phyloP scores from a whole-genome alignment of 2,888 invertebrate species.

The Drosophila flavopinicola region DNA sequence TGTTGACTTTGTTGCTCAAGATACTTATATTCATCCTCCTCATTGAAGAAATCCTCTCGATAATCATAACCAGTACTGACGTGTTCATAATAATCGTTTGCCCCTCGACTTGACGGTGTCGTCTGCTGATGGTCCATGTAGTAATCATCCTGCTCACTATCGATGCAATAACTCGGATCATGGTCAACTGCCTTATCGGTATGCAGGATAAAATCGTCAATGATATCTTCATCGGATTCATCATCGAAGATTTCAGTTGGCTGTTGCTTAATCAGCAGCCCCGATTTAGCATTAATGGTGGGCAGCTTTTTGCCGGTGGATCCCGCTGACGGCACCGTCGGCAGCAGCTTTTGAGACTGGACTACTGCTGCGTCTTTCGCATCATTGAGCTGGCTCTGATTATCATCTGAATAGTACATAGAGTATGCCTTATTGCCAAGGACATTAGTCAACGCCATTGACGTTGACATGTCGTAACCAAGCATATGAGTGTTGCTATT shows the following conservation, averaged over 20 bases:
- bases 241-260: slow-evolving; percentile 83
- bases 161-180: slow-evolving; percentile 76
- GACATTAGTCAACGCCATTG: too few species aligned
- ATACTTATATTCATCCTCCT: slow-evolving; percentile 84
- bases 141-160: slow-evolving; percentile 83
- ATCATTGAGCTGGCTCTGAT: slow-evolving; percentile 49
- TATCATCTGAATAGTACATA: slow-evolving; percentile 58
- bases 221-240: slow-evolving; percentile 59
- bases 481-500: slow-evolving; percentile 70
- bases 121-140: slow-evolving; percentile 71
- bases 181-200: slow-evolving; percentile 39
- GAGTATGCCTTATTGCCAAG: slow-evolving; percentile 26
- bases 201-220: slow-evolving; percentile 49
- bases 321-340: slow-evolving; percentile 77
- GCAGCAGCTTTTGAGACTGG: slow-evolving; percentile 57
- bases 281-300: slow-evolving; percentile 81
- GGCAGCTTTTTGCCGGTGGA: slow-evolving; percentile 83
- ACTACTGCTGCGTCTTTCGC: slow-evolving; percentile 2
- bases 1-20: slow-evolving; percentile 81
- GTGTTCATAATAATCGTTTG: slow-evolving; percentile 81
- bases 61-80: slow-evolving; percentile 82
- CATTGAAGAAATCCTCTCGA: slow-evolving; percentile 84
- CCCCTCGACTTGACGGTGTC: slow-evolving; percentile 60
- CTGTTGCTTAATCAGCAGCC: slow-evolving; percentile 81
- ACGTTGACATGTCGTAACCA: slow-evolving; percentile 21